phyloP scores from a whole-genome alignment of 1,140 invertebrate genomes.

The Drosophila aff. region DNA sequence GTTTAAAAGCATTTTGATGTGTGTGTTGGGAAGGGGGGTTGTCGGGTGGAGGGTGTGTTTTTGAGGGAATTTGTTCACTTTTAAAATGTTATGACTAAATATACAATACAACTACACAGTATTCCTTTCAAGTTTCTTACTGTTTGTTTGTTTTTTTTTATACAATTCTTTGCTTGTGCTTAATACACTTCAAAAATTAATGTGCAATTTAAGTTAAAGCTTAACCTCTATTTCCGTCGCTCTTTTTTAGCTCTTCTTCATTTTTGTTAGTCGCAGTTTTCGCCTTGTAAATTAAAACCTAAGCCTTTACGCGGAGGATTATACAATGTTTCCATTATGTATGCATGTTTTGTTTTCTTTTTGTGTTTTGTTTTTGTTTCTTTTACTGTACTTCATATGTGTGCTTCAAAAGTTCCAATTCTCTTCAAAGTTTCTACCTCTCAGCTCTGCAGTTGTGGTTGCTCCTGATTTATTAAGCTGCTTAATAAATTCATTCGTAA shows the following conservation, averaged over 20 bases:
- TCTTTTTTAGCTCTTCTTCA: constrained; percentile 36
- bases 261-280: constrained; percentile 46
- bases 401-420: constrained; percentile 62
- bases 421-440: constrained; percentile 25
- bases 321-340: constrained; percentile 62
- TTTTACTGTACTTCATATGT: constrained; percentile 59
- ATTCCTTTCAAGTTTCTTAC: constrained; percentile 52
- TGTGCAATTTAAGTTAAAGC: constrained; percentile 78
- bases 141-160: constrained; percentile 44
- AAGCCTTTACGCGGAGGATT: constrained; percentile 49
- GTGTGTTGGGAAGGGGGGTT: constrained; percentile 5
- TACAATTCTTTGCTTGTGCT: constrained; percentile 76
- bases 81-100: constrained; percentile 72
- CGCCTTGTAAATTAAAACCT: constrained; percentile 76
- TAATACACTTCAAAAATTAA: constrained; percentile 81
- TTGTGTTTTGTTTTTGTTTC: neutral
- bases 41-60: constrained; percentile 13
- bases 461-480: constrained; percentile 69
- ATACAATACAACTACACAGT: constrained; percentile 76
- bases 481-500: constrained; percentile 77
- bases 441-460: neutral
- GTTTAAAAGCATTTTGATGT: constrained; percentile 74
- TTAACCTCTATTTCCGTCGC: constrained; percentile 61
- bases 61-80: constrained; percentile 48
- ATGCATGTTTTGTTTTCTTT: constrained; percentile 12